Evolutionary conservation across 2,888 invertebrate genomes (phyloP).

Genomic region (Notodonta ziczac): DNA sequence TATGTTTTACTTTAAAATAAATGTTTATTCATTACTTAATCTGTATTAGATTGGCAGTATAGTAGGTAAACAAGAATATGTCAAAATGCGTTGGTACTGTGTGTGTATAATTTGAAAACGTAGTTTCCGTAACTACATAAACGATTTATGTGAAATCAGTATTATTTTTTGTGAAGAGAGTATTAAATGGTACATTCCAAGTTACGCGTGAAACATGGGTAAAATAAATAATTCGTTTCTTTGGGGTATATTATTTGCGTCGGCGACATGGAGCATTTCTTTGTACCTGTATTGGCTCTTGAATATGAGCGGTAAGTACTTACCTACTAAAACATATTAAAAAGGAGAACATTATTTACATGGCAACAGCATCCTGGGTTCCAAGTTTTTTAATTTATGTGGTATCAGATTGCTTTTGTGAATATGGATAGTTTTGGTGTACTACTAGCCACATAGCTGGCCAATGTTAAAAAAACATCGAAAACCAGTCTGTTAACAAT

Average conservation of each 20-base stretch:
- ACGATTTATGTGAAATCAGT: neutral
- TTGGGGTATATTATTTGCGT: constrained; percentile 89
- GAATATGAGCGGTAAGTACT: constrained; percentile 73
- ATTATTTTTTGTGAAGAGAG: neutral
- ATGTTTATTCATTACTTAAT: neutral
- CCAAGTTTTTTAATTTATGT: no score
- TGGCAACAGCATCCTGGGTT: no score
- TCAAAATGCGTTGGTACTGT: neutral
- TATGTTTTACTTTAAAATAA: constrained; percentile 10
- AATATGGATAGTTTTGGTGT: no score
- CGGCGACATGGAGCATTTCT: constrained; percentile 89
- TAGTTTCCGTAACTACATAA: neutral
- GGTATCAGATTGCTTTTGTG: no score
- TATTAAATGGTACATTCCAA: neutral
- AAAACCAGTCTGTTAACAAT: no score
- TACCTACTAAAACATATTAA: neutral
- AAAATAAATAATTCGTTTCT: constrained; percentile 87
- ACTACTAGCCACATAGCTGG: no score
- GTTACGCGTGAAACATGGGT: constrained; percentile 35
- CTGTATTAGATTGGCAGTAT: no score
- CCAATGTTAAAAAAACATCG: no score
- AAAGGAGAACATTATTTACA: constrained; percentile 6
- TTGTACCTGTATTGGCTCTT: constrained; percentile 89
- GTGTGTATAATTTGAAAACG: neutral
- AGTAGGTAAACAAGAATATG: no score